Evolutionary conservation across 1,140 invertebrate genomes (phyloP).

Genomic region (Drosophila teissieri): DNA sequence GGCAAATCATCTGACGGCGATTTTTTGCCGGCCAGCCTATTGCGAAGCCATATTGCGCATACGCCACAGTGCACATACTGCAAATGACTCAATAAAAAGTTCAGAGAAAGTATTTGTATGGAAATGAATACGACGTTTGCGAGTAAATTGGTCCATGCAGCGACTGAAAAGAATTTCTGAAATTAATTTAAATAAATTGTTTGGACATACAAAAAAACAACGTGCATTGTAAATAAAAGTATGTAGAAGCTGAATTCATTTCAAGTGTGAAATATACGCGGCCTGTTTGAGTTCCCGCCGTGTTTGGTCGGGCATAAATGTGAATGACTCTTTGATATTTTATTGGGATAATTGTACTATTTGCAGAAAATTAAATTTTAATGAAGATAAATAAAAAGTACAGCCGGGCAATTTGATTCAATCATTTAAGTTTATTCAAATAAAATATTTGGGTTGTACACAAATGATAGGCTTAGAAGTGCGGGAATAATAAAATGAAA

Average conservation of each 20-base stretch:
- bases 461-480: background rate
- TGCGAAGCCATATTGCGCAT: conserved; percentile 69
- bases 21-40: conserved; percentile 40
- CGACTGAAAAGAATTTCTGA: conserved; percentile 35
- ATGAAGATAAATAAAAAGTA: conserved; percentile 2
- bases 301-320: conserved; percentile 21
- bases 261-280: conserved; percentile 45
- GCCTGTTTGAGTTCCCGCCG: conserved; percentile 10
- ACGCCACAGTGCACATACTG: conserved; percentile 62
- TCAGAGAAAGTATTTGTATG: conserved; percentile 31
- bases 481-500: background rate
- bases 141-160: conserved; percentile 23
- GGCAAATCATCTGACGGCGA: conserved; percentile 33
- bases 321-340: conserved; percentile 6
- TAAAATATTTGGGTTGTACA: background rate
- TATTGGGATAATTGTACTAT: conserved; percentile 5
- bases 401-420: background rate
- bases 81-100: conserved; percentile 59
- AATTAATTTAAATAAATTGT: conserved; percentile 70
- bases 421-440: background rate
- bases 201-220: conserved; percentile 16
- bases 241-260: conserved; percentile 31
- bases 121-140: conserved; percentile 22
- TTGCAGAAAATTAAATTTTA: conserved; percentile 27
- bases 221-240: conserved; percentile 29